These are phyloP conservation scores for Dryoscopus gambensis DNA, from an alignment of 2,113 vertebrate genomes.

Conservation along the genomic window DNA sequence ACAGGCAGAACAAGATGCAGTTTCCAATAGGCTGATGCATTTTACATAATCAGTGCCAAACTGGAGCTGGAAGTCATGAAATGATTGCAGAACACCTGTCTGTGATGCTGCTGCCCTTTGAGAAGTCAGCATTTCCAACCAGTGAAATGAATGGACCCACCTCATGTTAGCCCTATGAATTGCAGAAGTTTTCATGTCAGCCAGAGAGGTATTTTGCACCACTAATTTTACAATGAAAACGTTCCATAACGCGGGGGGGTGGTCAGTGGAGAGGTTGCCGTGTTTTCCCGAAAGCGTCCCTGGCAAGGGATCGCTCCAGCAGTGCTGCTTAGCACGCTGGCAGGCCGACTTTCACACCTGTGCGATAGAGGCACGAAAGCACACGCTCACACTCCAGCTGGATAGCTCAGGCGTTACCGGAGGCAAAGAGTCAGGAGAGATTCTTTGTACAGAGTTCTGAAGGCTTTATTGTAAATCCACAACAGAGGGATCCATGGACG, in stretches of 20 bases:
- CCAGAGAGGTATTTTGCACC: neutral
- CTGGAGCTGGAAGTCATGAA: neutral
- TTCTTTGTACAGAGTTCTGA: too few relatives aligned
- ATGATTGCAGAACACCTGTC: neutral
- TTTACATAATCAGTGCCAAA: neutral
- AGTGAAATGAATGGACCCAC: neutral
- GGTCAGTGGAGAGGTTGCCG: too few relatives aligned
- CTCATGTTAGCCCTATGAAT: neutral
- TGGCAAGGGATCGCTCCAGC: too few relatives aligned
- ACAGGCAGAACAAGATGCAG: neutral
- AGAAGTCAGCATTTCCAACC: neutral
- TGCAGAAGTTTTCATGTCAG: neutral
- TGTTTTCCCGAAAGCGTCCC: too few relatives aligned
- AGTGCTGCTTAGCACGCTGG: too few relatives aligned
- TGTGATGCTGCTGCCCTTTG: neutral
- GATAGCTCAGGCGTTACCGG: too few relatives aligned
- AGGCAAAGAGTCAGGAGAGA: too few relatives aligned
- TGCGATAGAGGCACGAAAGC: too few relatives aligned
- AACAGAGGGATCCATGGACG: too few relatives aligned
- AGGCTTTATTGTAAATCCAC: too few relatives aligned
- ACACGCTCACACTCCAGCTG: too few relatives aligned
- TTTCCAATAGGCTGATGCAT: neutral
- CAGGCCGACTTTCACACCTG: too few relatives aligned
- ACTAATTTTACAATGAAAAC: neutral
- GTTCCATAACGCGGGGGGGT: neutral